Base-by-base conservation (phyloP, 2,888 invertebrate species). In the Drosophila subquinaria region DNA sequence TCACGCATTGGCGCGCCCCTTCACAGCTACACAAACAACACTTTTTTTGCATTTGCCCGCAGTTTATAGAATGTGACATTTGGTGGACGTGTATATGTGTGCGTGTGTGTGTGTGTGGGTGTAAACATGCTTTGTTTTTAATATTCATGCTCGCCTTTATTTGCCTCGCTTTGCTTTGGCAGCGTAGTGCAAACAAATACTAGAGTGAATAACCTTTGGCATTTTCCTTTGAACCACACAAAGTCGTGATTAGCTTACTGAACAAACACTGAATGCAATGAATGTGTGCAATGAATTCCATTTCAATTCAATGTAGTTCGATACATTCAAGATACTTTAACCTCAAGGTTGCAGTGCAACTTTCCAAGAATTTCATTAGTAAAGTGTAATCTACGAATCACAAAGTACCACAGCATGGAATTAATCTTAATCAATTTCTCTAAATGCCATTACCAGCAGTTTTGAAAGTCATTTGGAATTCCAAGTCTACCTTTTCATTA, bases 141-240 rank as follows among this genome's bases (percentile, higher is more conserved):
- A 89, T 89, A 82, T 88, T 76, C 80, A 88, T 85, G 74, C 63
- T 60, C 52, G 65, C 35, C 69, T 69, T 73, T 73, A 73, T 81
- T 78, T 78, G 67, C 63, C 67, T 67, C 17, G 36, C 47, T 59
- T 56, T 63, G 52, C 65, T 67, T 68, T 51, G 36, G 15, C 42
- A 33, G 45, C 55, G 35, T 43, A 56, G 47, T 15, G 33, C 42
- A 48, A 47, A 27, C 23, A 55, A 82, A 64, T 67, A 27, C 27
- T 27, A 65, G 47, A 50, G 51, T 35, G 53, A 51, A 56, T 15
- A 55, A 62, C 62, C 62, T 79, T 76, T 80, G 55, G 60, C 56
- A 69, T 79, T 75, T 79, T 23, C 52, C 38, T 40, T 48, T 55
- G 8, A 13, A 9, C 5, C 33, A 13, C 35, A 40, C 23, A 48